Evolutionary conservation across 1,140 invertebrate genomes (phyloP).

Genomic region (Drosophila subobscura): DNA sequence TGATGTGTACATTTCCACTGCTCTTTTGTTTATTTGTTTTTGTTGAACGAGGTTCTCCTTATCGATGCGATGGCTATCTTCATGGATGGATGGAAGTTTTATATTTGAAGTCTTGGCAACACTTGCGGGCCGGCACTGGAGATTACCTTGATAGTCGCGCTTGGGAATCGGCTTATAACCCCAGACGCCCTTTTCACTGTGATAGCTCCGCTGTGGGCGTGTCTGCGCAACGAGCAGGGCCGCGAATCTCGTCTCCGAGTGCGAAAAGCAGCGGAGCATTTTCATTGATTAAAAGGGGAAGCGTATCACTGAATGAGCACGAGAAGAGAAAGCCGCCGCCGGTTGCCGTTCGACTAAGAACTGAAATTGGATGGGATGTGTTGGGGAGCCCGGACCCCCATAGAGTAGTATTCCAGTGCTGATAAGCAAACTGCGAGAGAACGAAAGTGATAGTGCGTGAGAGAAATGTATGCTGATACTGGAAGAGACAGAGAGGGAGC

Average conservation of each 20-base stretch:
- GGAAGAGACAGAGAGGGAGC: constrained; percentile 4
- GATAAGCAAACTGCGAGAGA: constrained; percentile 25
- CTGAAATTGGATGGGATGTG: constrained; percentile 22
- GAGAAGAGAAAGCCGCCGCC: constrained; percentile 10
- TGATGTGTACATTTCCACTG: constrained; percentile 33
- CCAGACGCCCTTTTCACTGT: constrained; percentile 86
- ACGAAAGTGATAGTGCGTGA: too few relatives aligned
- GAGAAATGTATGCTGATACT: too few relatives aligned
- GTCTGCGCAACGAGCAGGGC: constrained; percentile 31
- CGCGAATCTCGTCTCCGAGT: constrained; percentile 35
- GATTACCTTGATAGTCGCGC: constrained; percentile 84
- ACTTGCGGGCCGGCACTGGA: constrained; percentile 17
- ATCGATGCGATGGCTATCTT: constrained; percentile 64
- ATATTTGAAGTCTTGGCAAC: constrained; percentile 54
- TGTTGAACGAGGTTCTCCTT: constrained; percentile 16
- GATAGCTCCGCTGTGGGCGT: constrained; percentile 83
- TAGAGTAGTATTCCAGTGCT: constrained; percentile 14
- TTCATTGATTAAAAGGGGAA: constrained; percentile 26
- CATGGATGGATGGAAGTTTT: constrained; percentile 47
- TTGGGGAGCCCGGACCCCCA: constrained; percentile 42
- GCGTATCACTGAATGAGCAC: constrained; percentile 30
- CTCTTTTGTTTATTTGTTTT: constrained; percentile 35
- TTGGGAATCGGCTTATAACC: constrained; percentile 84
- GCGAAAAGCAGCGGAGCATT: constrained; percentile 66
- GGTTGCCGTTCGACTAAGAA: constrained; percentile 32